Percentiles rank a stretch among this genome's conserved stretches.
phyloP scores from a whole-genome alignment of 1,140 invertebrate species.

The Sminthurides bifidus region DNA sequence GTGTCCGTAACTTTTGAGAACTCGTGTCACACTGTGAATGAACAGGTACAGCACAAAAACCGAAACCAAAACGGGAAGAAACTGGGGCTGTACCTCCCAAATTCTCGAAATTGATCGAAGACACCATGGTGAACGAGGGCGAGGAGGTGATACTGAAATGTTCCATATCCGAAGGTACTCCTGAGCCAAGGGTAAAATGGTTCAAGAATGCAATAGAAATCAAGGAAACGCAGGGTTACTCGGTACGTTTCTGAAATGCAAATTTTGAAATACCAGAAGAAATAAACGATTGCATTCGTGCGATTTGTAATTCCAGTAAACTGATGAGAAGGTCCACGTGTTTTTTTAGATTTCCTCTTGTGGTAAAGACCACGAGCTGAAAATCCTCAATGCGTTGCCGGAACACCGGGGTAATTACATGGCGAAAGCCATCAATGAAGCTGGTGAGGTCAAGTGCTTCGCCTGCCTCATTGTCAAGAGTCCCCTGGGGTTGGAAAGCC shows the following conservation, averaged over 20 bases:
- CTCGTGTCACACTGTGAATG: too few species aligned
- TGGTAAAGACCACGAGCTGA: slow-evolving; percentile 41
- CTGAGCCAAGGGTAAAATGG: slow-evolving; percentile 58
- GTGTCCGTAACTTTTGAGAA: too few species aligned
- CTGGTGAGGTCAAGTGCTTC: slow-evolving; percentile 68
- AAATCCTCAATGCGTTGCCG: slow-evolving; percentile 44
- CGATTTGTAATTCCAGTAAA: not conserved
- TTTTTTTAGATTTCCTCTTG: slow-evolving; percentile 2
- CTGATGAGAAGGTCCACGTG: not conserved
- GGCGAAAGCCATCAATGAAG: slow-evolving; percentile 54
- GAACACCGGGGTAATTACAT: slow-evolving; percentile 65
- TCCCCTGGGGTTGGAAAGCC: slow-evolving; percentile 1
- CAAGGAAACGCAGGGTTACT: slow-evolving; percentile 39
- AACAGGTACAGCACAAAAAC: too few species aligned
- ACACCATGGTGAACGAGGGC: slow-evolving; percentile 52
- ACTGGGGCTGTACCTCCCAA: slow-evolving; percentile 47
- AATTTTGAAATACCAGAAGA: not conserved
- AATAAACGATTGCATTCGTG: not conserved
- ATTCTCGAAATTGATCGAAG: slow-evolving; percentile 56
- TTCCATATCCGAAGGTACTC: slow-evolving; percentile 51
- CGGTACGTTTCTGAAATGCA: slow-evolving; percentile 37
- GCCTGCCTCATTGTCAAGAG: slow-evolving; percentile 60
- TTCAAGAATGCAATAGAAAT: slow-evolving; percentile 53
- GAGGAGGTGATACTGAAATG: slow-evolving; percentile 60
- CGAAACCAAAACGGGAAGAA: too few species aligned